Evolutionary conservation across 2,113 vertebrate genomes (phyloP).

Genomic region (Gavialis gangeticus): DNA sequence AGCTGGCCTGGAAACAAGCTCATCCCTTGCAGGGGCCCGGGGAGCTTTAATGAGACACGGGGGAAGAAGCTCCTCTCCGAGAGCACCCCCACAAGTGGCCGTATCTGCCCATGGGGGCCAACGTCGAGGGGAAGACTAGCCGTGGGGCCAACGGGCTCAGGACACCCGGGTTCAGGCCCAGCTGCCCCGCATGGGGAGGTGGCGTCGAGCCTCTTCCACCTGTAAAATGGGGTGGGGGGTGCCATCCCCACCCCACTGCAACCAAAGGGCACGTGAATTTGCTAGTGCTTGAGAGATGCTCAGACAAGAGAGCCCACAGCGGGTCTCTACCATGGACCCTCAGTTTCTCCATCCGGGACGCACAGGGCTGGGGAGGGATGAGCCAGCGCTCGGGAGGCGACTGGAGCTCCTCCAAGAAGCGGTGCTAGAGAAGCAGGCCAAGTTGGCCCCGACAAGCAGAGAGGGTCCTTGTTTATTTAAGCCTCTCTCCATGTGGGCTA

Average conservation of each 20-base stretch:
- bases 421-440: too few relatives aligned
- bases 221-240: not conserved
- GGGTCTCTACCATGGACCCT: too few relatives aligned
- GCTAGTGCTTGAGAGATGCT: not conserved
- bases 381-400: too few relatives aligned
- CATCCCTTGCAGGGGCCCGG: not conserved
- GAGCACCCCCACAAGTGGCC: too few relatives aligned
- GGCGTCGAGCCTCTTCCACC: not conserved
- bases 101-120: too few relatives aligned
- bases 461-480: too few relatives aligned
- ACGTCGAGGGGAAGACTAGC: not conserved
- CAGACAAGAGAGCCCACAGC: not conserved
- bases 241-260: not conserved
- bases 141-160: not conserved
- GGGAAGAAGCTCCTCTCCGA: too few relatives aligned
- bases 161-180: not conserved
- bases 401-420: too few relatives aligned
- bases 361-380: too few relatives aligned
- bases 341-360: too few relatives aligned
- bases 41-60: not conserved
- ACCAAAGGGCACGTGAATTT: not conserved
- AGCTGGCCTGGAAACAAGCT: not conserved
- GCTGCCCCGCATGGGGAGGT: not conserved
- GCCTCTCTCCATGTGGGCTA: too few relatives aligned
- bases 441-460: too few relatives aligned